Base-by-base conservation (phyloP, 2,797 vertebrate genomes). In the Champsocephalus gunnari region DNA sequence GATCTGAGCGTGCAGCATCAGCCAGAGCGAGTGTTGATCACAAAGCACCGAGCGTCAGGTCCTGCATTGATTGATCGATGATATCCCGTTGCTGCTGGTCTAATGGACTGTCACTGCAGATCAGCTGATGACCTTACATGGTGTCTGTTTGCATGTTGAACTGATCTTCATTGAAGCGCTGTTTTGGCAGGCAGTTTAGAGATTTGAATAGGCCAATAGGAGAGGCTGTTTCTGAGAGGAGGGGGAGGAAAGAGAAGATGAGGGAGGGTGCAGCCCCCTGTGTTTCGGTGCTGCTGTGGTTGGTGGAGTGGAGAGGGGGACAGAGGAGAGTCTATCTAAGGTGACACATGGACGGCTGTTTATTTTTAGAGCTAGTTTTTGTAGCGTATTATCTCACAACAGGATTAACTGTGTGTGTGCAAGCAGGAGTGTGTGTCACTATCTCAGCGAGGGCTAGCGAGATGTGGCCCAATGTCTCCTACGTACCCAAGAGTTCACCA, bases 321-420 rank as follows among this genome's bases (percentile, higher is more conserved):
- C 57, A 72, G 73, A 56, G 55, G 66, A 64, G 75, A 86, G 70
- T 88, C 63, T 88, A 94, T 94, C 90, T 90, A 88, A 94, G 92
- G 93, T 93, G 93, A 94, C 92, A 93, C 84, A 79, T 13, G 81
- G 90, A 86, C 89, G 81, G 87, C 87, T 90, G 91, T 92, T 92
- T 94, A 93, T 94, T 94, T 95, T 94, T 93, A 93, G 91, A 90
- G 78, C 54, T 38, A 38, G 34, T 38, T 38, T 38, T 38, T 38
- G 6, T 38, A 11, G 71, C 80, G 71, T 90, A 92, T 93, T 93
- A 93, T 94, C 91, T 93, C 89, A 91, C 85, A 91, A 68, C 85
- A 73, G 77, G 75, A 64, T 71, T 48, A 70, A 51, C 55, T 80
- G 19, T 83, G 55, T 84, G 57, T 74, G 53, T 81, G 55, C 17